Evolutionary conservation across 2,113 vertebrate species (phyloP).

Genomic region (Pteruthius melanotis): DNA sequence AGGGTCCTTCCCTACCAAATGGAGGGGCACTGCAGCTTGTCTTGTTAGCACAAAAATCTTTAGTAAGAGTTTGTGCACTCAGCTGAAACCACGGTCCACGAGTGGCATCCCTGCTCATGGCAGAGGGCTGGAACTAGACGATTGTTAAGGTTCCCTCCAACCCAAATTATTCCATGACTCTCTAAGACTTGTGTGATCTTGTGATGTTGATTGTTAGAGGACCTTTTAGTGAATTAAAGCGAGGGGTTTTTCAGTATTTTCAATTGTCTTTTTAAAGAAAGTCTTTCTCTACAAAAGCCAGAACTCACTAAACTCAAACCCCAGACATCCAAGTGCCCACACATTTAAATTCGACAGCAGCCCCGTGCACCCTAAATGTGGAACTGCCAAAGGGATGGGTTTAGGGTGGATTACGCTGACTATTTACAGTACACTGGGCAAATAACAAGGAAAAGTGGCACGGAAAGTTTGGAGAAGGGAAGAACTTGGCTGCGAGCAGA

Average conservation of each 20-base stretch:
- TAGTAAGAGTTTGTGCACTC: not conserved
- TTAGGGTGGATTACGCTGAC: not conserved
- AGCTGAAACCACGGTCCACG: rapidly evolving
- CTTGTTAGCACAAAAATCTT: not conserved
- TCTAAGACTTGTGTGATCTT: rapidly evolving
- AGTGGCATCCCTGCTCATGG: not conserved
- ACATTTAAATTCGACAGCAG: not conserved
- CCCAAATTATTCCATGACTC: not conserved
- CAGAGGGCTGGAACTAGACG: not conserved
- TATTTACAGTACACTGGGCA: not conserved
- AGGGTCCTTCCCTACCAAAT: not conserved
- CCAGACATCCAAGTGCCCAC: not conserved
- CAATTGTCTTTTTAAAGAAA: not conserved
- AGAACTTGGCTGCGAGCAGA: not conserved
- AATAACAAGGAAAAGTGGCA: not conserved
- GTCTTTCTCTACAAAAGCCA: too few species aligned
- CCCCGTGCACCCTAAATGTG: not conserved
- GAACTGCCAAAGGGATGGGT: not conserved
- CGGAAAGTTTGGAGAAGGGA: not conserved
- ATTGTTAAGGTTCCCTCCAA: not conserved
- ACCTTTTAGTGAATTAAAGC: not conserved
- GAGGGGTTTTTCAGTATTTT: not conserved
- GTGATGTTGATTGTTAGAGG: not conserved
- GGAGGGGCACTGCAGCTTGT: not conserved
- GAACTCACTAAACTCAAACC: not conserved